Evolutionary conservation across 2,797 vertebrate species (phyloP).

Genomic region (Epinephelus awoara): DNA sequence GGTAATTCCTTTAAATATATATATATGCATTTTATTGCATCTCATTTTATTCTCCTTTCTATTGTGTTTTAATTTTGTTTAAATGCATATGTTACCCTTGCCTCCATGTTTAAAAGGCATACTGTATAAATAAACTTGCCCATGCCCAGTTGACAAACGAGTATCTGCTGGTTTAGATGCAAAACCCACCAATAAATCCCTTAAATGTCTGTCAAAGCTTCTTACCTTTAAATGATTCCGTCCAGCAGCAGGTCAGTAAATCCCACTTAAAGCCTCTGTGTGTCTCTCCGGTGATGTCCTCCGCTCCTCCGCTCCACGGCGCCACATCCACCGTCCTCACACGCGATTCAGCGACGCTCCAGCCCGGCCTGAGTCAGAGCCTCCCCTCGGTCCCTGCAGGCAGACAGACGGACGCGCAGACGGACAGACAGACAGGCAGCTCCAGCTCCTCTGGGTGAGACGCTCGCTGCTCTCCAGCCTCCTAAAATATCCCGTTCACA

Average conservation of each 20-base stretch:
- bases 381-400: conserved; percentile 15
- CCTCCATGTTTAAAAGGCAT: neutral
- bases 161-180: neutral
- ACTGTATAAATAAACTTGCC: neutral
- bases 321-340: conserved; percentile 38
- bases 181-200: neutral
- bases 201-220: neutral
- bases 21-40: too few species aligned
- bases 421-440: neutral
- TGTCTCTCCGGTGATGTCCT: neutral
- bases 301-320: conserved; percentile 17
- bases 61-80: too few species aligned
- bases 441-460: conserved; percentile 50
- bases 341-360: conserved; percentile 39
- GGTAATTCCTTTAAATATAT: too few species aligned
- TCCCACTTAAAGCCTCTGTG: neutral
- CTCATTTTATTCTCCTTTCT: too few species aligned
- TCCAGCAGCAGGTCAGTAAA: conserved; percentile 25
- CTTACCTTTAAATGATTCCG: conserved; percentile 31
- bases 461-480: conserved; percentile 60
- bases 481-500: conserved; percentile 80
- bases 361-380: conserved; percentile 23
- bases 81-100: too few species aligned
- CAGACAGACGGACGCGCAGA: neutral
- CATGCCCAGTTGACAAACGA: neutral